Evolutionary conservation across 2,888 invertebrate genomes (phyloP), one percentile per base, ranked within the genome.

Genomic region (Octonoba sinensis): DNA sequence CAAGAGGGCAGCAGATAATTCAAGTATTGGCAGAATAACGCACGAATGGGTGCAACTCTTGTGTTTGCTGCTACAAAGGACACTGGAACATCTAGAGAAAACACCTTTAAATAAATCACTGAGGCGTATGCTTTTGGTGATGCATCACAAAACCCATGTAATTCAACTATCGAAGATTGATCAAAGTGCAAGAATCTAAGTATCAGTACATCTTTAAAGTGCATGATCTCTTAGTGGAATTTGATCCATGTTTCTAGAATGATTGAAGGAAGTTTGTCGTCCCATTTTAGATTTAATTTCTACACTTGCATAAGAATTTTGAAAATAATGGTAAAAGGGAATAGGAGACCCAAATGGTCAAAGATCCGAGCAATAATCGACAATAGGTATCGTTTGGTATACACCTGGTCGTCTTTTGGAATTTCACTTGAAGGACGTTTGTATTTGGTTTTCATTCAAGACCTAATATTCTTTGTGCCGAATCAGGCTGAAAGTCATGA

Each of bases 181-280:
- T 24, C 4, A 16, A 24, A 3, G 24, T 27, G 18, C 18, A 54
- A n/a, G 16, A 16, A 54, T 18, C 16, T 54, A 16, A 4, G 18
- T n/a, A 16, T 20, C 57, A 20, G 1, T 15, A 18, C 4, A 13
- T 27, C 16, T 60, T 60, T 6, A 54, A 54, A 54, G 22, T 20
- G 8, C 20, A 16, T 22, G 24, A 57, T 3, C 22, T 20, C 22
- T 12, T 11, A 57, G 22, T 57, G 2, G 57, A 57, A 57, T 20
- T 57, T 57, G 8, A 12, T 20, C 57, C 57, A 57, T 20, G 57
- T 57, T n/a, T 57, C 20, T 20, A 57, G 15, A 57, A 57, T 57
- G 11, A 11, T 4, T 57, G 57, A 57, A 20, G 57, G 57, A 3
- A 57, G 16, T 15, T 57, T 3, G 3, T 57, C 57, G 16, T 57